Conservation (phyloP, 2,888 invertebrate genomes). For the Siphlonurus alternatus region DNA sequence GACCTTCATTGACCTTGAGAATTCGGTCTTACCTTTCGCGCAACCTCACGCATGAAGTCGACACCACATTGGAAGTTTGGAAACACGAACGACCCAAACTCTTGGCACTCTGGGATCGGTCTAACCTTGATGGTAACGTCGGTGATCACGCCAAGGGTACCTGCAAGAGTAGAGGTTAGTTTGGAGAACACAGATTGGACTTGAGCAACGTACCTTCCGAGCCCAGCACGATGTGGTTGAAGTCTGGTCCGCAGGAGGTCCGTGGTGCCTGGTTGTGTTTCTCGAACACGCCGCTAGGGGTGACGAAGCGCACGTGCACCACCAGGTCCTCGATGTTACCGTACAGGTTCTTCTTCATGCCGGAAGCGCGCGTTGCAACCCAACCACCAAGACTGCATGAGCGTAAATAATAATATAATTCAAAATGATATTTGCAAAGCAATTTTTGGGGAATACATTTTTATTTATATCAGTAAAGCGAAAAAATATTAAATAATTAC, state of each 20-base stretch:
- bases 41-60: constrained; percentile 35
- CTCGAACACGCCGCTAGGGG: constrained; percentile 33
- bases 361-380: constrained; percentile 42
- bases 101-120: constrained; percentile 32
- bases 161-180: constrained; percentile 17
- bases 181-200: neutral
- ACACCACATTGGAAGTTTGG: constrained; percentile 37
- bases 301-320: constrained; percentile 36
- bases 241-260: constrained; percentile 37
- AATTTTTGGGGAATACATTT: no score
- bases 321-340: constrained; percentile 39
- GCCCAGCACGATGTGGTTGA: constrained; percentile 36
- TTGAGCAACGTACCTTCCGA: constrained; percentile 30
- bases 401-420: no score
- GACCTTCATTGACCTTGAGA: no score
- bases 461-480: no score
- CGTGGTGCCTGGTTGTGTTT: constrained; percentile 31
- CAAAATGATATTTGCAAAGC: no score
- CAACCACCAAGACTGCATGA: constrained; percentile 30
- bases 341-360: constrained; percentile 45
- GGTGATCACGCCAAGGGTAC: constrained; percentile 38
- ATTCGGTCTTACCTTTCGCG: constrained; percentile 32
- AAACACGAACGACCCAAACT: constrained; percentile 40
- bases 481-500: no score
- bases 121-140: constrained; percentile 39